Percentiles rank a stretch among this genome's conserved stretches.
These are phyloP conservation scores for Telmatochromis bifrenatus DNA, from an alignment of 2,113 vertebrate species.

Conservation along the genomic window DNA sequence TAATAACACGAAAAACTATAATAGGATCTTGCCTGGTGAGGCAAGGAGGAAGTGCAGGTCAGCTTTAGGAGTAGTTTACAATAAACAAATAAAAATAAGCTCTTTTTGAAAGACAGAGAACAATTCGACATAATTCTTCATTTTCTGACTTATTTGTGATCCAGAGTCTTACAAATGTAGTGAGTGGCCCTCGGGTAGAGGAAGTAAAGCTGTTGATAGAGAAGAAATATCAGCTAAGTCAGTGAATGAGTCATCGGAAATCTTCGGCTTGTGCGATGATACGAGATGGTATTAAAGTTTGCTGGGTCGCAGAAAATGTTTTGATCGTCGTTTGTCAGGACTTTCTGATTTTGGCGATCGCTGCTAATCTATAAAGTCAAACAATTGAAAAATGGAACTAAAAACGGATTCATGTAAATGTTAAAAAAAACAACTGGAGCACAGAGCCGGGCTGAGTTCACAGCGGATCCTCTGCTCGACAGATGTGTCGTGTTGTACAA, in stretches of 20 bases:
- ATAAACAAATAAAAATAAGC: not conserved
- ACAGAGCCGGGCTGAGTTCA: fast-evolving
- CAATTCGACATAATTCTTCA: fast-evolving
- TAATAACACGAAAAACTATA: not conserved
- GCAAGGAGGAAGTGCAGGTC: not conserved
- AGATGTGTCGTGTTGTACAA: not conserved
- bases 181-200: fast-evolving
- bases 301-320: fast-evolving
- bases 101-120: fast-evolving
- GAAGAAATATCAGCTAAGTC: not conserved
- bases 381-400: no score
- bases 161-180: not conserved
- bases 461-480: not conserved
- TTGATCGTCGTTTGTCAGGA: fast-evolving
- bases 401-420: fast-evolving
- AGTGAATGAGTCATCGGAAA: not conserved
- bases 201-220: not conserved
- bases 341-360: fast-evolving
- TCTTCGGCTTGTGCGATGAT: fast-evolving
- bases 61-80: not conserved
- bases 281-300: fast-evolving
- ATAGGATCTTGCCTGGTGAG: not conserved
- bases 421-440: not conserved
- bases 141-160: not conserved
- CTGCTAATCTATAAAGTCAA: not conserved